Evolutionary conservation across 2,888 invertebrate species (phyloP).

Genomic region (Dicycla oo): DNA sequence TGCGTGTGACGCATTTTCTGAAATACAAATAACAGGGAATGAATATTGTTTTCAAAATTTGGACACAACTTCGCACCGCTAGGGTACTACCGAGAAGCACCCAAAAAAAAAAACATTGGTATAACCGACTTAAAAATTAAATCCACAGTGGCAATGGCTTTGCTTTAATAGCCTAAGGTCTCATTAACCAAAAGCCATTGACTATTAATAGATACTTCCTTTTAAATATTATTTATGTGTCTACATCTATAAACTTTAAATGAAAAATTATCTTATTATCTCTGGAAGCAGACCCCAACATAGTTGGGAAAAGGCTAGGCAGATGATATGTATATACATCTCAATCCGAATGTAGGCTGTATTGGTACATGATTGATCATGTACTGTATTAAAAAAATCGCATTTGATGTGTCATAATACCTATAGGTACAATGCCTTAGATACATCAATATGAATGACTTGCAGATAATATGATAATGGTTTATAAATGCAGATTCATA

Average conservation of each 20-base stretch:
- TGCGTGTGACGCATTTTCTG: no score
- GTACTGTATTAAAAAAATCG: constrained; percentile 1
- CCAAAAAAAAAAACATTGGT: background rate
- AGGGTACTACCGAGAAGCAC: no score
- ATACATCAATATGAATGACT: constrained; percentile 27
- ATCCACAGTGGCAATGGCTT: background rate
- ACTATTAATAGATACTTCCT: constrained; percentile 6
- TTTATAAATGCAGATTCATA: background rate
- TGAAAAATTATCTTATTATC: no score
- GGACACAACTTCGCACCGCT: no score
- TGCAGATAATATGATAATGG: constrained; percentile 9
- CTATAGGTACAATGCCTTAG: background rate
- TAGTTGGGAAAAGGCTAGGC: no score
- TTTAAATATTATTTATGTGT: no score
- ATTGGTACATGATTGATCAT: constrained; percentile 14
- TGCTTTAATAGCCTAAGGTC: background rate
- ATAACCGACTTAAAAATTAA: background rate
- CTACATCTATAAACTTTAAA: no score
- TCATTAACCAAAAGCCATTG: background rate
- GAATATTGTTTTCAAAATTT: no score
- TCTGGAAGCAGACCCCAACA: no score
- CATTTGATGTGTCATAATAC: background rate
- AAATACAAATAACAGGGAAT: no score
- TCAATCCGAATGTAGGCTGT: background rate
- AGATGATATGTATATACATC: background rate